Evolutionary conservation across 2,113 vertebrate species (phyloP).

Genomic region (Smithornis capensis): DNA sequence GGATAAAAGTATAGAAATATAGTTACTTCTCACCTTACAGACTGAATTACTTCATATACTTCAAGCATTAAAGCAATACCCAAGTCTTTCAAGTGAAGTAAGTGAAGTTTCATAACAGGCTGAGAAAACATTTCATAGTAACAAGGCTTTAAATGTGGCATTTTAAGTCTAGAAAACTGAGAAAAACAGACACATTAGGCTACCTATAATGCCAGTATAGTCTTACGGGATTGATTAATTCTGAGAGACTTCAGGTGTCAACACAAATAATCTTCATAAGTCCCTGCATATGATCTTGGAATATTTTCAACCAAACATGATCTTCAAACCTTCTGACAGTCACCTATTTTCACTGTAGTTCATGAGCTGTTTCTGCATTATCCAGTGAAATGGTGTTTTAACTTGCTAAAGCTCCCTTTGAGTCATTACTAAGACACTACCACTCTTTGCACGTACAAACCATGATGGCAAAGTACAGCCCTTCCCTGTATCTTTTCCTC

Average conservation of each 20-base stretch:
- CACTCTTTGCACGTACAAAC: not conserved
- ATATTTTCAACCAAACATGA: not conserved
- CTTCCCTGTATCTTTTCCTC: not conserved
- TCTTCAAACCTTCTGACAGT: not conserved
- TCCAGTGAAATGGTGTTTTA: not conserved
- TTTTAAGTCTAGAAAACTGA: not conserved
- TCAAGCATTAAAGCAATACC: not conserved
- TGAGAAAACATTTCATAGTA: not conserved
- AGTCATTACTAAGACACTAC: not conserved
- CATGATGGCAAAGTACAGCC: not conserved
- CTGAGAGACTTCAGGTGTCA: not conserved
- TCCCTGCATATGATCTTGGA: not conserved
- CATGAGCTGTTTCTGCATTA: not conserved
- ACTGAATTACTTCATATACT: not conserved
- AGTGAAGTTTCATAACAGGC: not conserved
- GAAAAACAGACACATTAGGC: not conserved
- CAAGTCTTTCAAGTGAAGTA: not conserved
- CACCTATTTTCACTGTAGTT: not conserved
- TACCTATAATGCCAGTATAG: not conserved
- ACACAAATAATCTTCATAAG: not conserved
- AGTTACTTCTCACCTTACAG: not conserved
- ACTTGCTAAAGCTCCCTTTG: not conserved
- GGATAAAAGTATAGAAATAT: not conserved
- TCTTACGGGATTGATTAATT: not conserved
- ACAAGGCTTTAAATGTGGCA: not conserved